Evolutionary conservation across 2,888 invertebrate species (phyloP).

Genomic region (Peribatodes rhomboidaria): DNA sequence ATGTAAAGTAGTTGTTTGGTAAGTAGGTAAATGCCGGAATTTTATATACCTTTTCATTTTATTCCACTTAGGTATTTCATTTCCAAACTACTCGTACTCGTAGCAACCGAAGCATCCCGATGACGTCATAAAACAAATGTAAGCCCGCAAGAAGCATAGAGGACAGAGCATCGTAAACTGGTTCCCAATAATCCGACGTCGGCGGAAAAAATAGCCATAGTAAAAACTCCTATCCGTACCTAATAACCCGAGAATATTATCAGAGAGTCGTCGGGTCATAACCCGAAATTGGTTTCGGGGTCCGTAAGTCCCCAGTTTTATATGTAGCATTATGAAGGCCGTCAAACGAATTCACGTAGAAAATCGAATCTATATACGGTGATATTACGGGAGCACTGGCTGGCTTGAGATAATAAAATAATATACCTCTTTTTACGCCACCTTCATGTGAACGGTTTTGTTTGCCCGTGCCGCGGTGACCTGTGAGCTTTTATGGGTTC

Average conservation of each 20-base stretch:
- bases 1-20: too few relatives aligned
- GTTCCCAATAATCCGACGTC: slow-evolving; percentile 82
- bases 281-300: slow-evolving; percentile 87
- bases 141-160: slow-evolving; percentile 65
- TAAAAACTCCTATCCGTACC: slow-evolving; percentile 87
- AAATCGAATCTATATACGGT: slow-evolving; percentile 88
- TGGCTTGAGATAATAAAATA: slow-evolving; percentile 85
- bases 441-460: slow-evolving; percentile 56
- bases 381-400: slow-evolving; percentile 82
- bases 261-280: slow-evolving; percentile 87
- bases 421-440: slow-evolving; percentile 82
- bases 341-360: slow-evolving; percentile 88
- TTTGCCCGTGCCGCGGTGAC: slow-evolving; percentile 57
- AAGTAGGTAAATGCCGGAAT: background rate
- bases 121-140: slow-evolving; percentile 79
- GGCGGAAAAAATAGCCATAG: slow-evolving; percentile 86
- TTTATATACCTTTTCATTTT: background rate
- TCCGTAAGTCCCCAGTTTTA: slow-evolving; percentile 87
- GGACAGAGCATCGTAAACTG: slow-evolving; percentile 77
- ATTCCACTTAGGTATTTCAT: slow-evolving; percentile 47
- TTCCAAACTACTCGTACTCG: slow-evolving; percentile 40
- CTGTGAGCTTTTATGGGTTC: slow-evolving; percentile 38
- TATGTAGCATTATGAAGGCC: slow-evolving; percentile 87
- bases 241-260: slow-evolving; percentile 87
- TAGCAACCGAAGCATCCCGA: slow-evolving; percentile 52